Evolutionary conservation across 2,113 vertebrate species (phyloP).

Genomic region (Pseudorectes ferrugineus): DNA sequence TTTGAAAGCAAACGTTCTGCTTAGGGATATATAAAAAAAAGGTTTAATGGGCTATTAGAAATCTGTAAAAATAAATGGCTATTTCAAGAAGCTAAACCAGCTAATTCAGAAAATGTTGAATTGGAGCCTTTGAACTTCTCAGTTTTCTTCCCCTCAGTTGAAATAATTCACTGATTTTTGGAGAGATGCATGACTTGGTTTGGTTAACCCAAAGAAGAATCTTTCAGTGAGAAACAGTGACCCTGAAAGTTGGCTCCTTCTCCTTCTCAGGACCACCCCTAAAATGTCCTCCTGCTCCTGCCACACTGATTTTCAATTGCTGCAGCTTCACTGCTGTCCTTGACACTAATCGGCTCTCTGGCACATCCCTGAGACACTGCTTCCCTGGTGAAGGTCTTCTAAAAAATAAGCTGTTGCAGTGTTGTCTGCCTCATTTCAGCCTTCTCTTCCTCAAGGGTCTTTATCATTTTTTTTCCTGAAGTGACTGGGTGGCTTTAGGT

Average conservation of each 20-base stretch:
- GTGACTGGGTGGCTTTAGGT: not conserved
- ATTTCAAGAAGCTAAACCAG: slow-evolving; percentile 11
- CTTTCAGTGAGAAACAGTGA: not conserved
- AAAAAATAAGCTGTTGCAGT: not conserved
- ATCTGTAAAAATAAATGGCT: slow-evolving; percentile 34
- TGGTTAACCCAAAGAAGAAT: not conserved
- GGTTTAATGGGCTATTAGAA: slow-evolving; percentile 24
- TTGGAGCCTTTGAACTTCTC: not conserved
- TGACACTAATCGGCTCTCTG: not conserved
- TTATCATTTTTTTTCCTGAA: not conserved
- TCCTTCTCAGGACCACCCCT: not conserved
- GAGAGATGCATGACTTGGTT: not conserved
- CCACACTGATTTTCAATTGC: not conserved
- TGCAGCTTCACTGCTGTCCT: not conserved
- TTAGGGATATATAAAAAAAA: not conserved
- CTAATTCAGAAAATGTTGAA: slow-evolving; percentile 18
- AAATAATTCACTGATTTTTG: not conserved
- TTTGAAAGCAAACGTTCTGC: slow-evolving; percentile 28
- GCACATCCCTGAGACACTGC: not conserved
- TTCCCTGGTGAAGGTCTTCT: not conserved
- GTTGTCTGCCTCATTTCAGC: not conserved
- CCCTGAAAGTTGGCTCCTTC: not conserved
- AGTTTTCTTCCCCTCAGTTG: not conserved
- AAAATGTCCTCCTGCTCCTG: not conserved
- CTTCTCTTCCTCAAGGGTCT: not conserved